These are phyloP conservation scores for Etheostoma spectabile DNA, from an alignment of 2,113 vertebrate species.

Conservation along the genomic window DNA sequence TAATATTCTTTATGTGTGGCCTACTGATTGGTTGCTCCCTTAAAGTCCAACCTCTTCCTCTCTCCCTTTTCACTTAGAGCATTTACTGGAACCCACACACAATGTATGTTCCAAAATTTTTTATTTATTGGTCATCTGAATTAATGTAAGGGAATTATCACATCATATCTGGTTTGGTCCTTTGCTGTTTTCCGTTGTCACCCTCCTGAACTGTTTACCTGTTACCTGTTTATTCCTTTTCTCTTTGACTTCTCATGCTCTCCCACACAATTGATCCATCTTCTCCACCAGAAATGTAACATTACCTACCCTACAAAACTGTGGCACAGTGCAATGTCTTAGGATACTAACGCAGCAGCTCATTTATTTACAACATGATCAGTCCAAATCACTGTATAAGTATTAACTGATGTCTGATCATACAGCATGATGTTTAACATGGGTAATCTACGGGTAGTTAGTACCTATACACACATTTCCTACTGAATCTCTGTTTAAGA, in stretches of 20 bases:
- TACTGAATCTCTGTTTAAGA: neutral
- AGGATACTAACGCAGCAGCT: neutral
- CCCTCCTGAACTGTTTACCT: neutral
- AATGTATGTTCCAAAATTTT: neutral
- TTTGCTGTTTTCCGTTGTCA: neutral
- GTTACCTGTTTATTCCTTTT: neutral
- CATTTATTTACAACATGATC: neutral
- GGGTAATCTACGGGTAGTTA: neutral
- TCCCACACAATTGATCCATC: neutral
- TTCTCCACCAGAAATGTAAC: neutral
- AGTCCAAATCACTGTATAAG: neutral
- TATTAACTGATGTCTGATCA: neutral
- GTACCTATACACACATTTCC: neutral
- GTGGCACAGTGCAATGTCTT: slow-evolving; percentile 4
- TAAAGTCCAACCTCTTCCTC: neutral
- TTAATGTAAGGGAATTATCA: neutral
- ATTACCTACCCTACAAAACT: neutral
- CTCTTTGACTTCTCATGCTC: neutral
- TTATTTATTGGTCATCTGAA: neutral
- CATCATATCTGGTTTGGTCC: neutral
- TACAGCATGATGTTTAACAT: neutral
- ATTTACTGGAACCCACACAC: neutral
- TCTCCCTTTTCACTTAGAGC: neutral
- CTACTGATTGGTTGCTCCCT: slow-evolving; percentile 1
- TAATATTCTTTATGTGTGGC: slow-evolving; percentile 30